Evolutionary conservation across 2,797 vertebrate species (phyloP), one percentile per base, ranked within the genome.

Genomic region (Synaphobranchus kaupii): DNA sequence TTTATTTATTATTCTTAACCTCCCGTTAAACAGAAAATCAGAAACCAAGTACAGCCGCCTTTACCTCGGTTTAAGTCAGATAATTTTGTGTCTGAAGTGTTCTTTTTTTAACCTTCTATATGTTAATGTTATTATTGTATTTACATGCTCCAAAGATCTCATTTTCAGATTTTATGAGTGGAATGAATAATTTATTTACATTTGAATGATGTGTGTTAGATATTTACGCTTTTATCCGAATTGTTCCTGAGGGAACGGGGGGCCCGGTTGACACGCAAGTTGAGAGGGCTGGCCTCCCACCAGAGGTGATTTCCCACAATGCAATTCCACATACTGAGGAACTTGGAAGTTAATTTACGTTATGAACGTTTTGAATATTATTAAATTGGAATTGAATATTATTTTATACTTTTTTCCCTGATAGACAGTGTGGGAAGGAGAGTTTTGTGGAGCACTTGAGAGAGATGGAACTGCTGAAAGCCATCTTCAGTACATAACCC

Each of bases 171-270:
- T 48, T 76, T 73, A 86, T 89, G 87, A 87, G 68, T 22, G 25
- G 86, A 76, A 85, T 87, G 73, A 87, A 84, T 87, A 58, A 63
- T 66, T 47, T 71, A 84, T 88, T 88, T 88, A 76, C 84, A 88
- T 87, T 85, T 87, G 84, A 84, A 88, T 89, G 86, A 88, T 15
- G 56, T 81, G 86, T 58, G 81, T 88, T 88, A 85, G 85, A 80
- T 87, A 68, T 81, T 80, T 5, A 31, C 83, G 80, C 31, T 73
- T 15, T 39, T 17, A 15, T 73, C 71, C 13, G 25, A 39, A 76
- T 68, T 6, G 71, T 20, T 39, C 34, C 12, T 15, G n/a, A 15
- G 28, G 34, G 71, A 0, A 10, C 1, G 31, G 34, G 71, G 3
- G 4, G 3, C 13, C 17, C 1, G 34, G 17, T 12, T 44, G 34